Evolutionary conservation across 2,888 invertebrate genomes (phyloP).

Genomic region (Bellardia pandia): DNA sequence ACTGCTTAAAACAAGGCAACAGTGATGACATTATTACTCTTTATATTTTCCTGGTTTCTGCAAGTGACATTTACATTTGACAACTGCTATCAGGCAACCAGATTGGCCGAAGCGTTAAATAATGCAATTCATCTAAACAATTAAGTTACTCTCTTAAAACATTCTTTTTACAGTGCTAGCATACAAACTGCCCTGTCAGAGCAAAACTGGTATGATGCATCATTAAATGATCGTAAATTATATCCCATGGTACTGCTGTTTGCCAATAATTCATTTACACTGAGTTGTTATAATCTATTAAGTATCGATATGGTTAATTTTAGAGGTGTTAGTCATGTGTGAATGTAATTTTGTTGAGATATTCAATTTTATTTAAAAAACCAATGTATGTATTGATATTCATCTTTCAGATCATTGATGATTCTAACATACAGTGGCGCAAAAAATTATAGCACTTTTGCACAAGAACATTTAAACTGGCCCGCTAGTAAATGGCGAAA

Average conservation of each 20-base stretch:
- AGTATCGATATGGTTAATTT: slow-evolving; percentile 69
- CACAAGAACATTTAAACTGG: no score
- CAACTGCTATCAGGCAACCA: slow-evolving; percentile 56
- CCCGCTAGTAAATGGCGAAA: no score
- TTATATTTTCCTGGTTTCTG: slow-evolving; percentile 44
- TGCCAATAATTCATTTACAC: slow-evolving; percentile 46
- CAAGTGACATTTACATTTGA: slow-evolving; percentile 60
- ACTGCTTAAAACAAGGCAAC: slow-evolving; percentile 45
- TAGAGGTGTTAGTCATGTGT: slow-evolving; percentile 43
- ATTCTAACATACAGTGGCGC: no score
- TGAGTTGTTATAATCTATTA: slow-evolving; percentile 65
- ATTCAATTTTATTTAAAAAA: no score
- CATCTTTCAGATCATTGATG: no score
- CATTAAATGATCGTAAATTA: slow-evolving; percentile 52
- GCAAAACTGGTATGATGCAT: slow-evolving; percentile 67
- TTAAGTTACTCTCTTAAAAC: neutral
- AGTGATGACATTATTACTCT: slow-evolving; percentile 49
- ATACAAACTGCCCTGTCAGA: slow-evolving; percentile 41
- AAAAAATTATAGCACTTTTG: no score
- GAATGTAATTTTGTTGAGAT: neutral
- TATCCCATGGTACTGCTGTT: slow-evolving; percentile 40
- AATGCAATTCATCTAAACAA: neutral
- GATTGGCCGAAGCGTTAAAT: slow-evolving; percentile 54
- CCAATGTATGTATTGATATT: no score
- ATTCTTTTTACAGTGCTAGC: slow-evolving; percentile 30